These are phyloP conservation scores for Hyposoter dolosus DNA, from an alignment of 2,888 invertebrate genomes.

Conservation along the genomic window DNA sequence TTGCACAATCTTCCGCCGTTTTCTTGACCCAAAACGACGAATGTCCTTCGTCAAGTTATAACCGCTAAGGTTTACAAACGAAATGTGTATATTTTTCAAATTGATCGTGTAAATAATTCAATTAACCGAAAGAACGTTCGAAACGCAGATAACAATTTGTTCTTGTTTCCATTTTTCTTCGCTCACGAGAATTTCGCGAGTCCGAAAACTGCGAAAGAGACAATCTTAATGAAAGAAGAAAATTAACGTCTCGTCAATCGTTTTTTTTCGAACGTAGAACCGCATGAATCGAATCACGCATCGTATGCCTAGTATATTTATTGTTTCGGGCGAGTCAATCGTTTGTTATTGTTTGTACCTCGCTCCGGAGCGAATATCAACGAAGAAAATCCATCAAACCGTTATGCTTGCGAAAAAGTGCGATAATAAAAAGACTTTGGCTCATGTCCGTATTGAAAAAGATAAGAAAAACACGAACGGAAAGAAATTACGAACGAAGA, in stretches of 20 bases:
- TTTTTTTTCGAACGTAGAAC: slow-evolving; percentile 27
- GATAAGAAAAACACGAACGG: background rate
- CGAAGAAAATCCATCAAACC: slow-evolving; percentile 12
- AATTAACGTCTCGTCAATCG: background rate
- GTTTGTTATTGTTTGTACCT: slow-evolving; percentile 53
- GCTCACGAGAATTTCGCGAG: slow-evolving; percentile 17
- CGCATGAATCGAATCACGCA: slow-evolving; percentile 21
- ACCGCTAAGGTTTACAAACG: slow-evolving; percentile 25
- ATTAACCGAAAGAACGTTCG: background rate
- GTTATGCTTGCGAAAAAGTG: slow-evolving; percentile 5
- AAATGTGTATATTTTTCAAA: slow-evolving; percentile 50
- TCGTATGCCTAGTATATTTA: slow-evolving; percentile 53
- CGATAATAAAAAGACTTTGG: slow-evolving; percentile 37
- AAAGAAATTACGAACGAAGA: background rate
- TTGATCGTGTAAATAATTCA: slow-evolving; percentile 41
- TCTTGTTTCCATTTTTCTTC: slow-evolving; percentile 9
- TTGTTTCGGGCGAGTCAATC: slow-evolving; percentile 65
- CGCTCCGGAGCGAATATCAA: slow-evolving; percentile 49
- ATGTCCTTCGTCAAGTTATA: slow-evolving; percentile 8
- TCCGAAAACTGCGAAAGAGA: slow-evolving; percentile 9
- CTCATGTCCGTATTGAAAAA: background rate
- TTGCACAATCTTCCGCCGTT: background rate
- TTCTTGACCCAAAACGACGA: background rate
- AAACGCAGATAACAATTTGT: background rate
- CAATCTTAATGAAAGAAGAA: slow-evolving; percentile 6